Evolutionary conservation across 2,113 vertebrate species (phyloP), one percentile per base, ranked within the genome.

Genomic region (Ammodytes marinus): DNA sequence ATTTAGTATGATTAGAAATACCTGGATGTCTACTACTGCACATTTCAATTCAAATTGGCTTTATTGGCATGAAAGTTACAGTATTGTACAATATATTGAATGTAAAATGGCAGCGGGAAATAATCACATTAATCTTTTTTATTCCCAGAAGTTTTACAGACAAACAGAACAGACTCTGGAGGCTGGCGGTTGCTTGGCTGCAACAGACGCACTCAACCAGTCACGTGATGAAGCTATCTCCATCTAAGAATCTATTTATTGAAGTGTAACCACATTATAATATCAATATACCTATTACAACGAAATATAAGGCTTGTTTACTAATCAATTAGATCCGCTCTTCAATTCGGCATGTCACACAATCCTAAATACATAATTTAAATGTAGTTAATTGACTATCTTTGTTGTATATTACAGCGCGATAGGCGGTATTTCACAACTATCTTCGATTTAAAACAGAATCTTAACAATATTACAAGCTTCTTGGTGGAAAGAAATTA

Each of bases 211-310:
- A 57, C 66, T 42, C 71, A 40, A 35, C 3, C 27, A 11, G 4
- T 10, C 68, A 9, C 52, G 40, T 52, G 1, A 52, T 27, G 27
- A 55, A 45, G 0, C 12, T 10, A 57, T 1, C 45, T 67, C 84
- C 45, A 0, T 78, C 54, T 4, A 80, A 3, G 58, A 69, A 80
- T 1, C 3, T 5, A 8, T 0, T 2, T 3, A 15, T 0, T 67
- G 4, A 11, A 39, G 1, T 0, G 12, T 53, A 1, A 13, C 4
- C 55, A 0, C 1, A 0, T 35, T 0, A 6, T 35, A 54, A 13
- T 0, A 12, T 3, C 0, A 4, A 0, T 0, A 11, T 0, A 2
- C 1, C 0, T 1, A 37, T 5, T 2, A 7, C 3, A 46, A 42
- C 9, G 46, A 37, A 0, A 49, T 0, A 0, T 1, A 14, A 0